These are phyloP conservation scores for Leptinotarsa lineolata DNA, from an alignment of 1,140 invertebrate genomes.

Conservation along the genomic window DNA sequence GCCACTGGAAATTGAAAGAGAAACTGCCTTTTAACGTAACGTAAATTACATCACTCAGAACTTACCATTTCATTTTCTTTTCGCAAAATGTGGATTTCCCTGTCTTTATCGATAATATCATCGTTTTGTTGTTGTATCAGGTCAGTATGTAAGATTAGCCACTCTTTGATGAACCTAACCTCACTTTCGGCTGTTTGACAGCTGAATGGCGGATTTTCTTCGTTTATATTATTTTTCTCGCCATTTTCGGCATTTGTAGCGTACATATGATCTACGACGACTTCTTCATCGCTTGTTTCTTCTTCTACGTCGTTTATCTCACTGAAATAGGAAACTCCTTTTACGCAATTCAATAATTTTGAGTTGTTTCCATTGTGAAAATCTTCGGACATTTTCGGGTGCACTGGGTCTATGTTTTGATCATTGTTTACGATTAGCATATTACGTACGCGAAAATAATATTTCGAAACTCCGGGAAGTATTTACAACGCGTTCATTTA, in stretches of 20 bases:
- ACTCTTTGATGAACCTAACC: constrained; percentile 67
- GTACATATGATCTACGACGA: constrained; percentile 52
- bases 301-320: constrained; percentile 40
- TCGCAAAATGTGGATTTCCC: constrained; percentile 63
- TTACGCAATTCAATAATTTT: constrained; percentile 48
- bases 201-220: constrained; percentile 45
- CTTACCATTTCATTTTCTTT: constrained; percentile 70
- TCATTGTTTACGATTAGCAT: constrained; percentile 51
- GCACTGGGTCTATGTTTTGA: constrained; percentile 53
- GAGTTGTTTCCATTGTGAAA: constrained; percentile 51
- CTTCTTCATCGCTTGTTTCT: constrained; percentile 34
- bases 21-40: neutral
- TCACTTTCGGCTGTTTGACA: constrained; percentile 61
- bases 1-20: neutral
- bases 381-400: constrained; percentile 56
- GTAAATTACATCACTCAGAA: neutral
- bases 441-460: constrained; percentile 26
- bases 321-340: constrained; percentile 43
- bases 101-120: constrained; percentile 70
- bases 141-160: constrained; percentile 72
- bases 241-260: constrained; percentile 44
- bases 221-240: constrained; percentile 22
- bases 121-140: constrained; percentile 76
- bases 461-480: neutral
- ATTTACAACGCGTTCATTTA: neutral